Evolutionary conservation across 2,888 invertebrate species (phyloP).

Genomic region (Epinotia bilunana): DNA sequence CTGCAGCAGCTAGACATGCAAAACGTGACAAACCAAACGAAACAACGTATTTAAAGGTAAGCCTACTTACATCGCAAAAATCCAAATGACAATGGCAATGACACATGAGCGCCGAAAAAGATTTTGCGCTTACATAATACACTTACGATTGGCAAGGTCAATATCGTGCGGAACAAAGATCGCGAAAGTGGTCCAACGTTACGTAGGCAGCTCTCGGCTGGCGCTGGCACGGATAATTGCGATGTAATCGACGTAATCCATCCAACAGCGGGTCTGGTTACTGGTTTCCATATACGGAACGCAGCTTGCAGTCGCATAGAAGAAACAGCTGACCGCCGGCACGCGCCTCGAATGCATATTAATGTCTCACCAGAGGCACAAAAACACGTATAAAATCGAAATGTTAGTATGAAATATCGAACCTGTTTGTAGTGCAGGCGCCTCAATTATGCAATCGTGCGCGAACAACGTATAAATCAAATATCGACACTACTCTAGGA

Average conservation of each 20-base stretch:
- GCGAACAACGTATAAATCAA: slow-evolving; percentile 64
- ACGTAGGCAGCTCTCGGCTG: slow-evolving; percentile 61
- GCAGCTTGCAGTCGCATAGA: slow-evolving; percentile 80
- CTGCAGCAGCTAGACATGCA: slow-evolving; percentile 2
- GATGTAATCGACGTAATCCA: slow-evolving; percentile 82
- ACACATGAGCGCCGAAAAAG: slow-evolving; percentile 68
- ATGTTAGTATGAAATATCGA: slow-evolving; percentile 72
- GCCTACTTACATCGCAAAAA: slow-evolving; percentile 49
- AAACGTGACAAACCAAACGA: slow-evolving; percentile 52
- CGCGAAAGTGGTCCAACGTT: slow-evolving; percentile 79
- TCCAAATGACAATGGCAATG: slow-evolving; percentile 73
- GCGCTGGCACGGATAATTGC: slow-evolving; percentile 75
- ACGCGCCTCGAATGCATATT: slow-evolving; percentile 81
- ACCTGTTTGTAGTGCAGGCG: slow-evolving; percentile 71
- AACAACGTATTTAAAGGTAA: slow-evolving; percentile 52
- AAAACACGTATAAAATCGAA: slow-evolving; percentile 76
- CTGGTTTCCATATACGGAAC: slow-evolving; percentile 80
- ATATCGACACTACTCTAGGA: slow-evolving; percentile 48
- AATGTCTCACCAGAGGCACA: slow-evolving; percentile 74
- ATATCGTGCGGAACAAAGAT: slow-evolving; percentile 79
- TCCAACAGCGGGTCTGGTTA: slow-evolving; percentile 60
- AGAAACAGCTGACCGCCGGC: slow-evolving; percentile 82
- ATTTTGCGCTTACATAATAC: slow-evolving; percentile 66
- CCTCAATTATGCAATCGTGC: slow-evolving; percentile 70
- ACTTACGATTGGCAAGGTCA: slow-evolving; percentile 69